phyloP scores from a whole-genome alignment of 2,888 invertebrate species.

The Ophion obscuratus region DNA sequence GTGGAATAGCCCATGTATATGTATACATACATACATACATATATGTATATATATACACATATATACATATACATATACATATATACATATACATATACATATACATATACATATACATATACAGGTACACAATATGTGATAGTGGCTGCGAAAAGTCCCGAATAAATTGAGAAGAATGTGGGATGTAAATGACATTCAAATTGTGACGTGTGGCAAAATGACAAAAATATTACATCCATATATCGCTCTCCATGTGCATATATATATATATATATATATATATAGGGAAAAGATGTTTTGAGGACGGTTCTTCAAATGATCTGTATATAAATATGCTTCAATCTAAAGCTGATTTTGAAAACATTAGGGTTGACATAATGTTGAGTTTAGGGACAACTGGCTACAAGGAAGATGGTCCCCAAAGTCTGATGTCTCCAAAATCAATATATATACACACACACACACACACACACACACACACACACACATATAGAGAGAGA shows the following conservation, averaged over 20 bases:
- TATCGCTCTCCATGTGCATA: not conserved
- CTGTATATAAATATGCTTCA: not conserved
- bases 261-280: constrained; percentile 17
- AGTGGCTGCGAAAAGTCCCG: constrained; percentile 61
- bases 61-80: too few relatives aligned
- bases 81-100: too few relatives aligned
- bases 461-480: too few relatives aligned
- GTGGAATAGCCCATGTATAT: too few relatives aligned
- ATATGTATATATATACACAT: too few relatives aligned
- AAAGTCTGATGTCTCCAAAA: not conserved
- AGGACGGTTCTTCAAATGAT: not conserved
- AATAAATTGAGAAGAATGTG: constrained; percentile 80
- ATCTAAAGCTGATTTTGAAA: not conserved
- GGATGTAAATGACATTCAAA: constrained; percentile 81
- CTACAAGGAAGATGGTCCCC: not conserved
- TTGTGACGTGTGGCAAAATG: constrained; percentile 77
- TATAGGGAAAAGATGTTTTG: not conserved
- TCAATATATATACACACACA: too few relatives aligned
- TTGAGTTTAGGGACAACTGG: not conserved
- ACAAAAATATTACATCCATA: constrained; percentile 76
- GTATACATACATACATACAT: too few relatives aligned
- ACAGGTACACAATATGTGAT: not conserved
- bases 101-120: too few relatives aligned
- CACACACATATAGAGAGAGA: too few relatives aligned
- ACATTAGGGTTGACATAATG: not conserved